Evolutionary conservation across 2,113 vertebrate genomes (phyloP).

Genomic region (Oreocharis arfaki): DNA sequence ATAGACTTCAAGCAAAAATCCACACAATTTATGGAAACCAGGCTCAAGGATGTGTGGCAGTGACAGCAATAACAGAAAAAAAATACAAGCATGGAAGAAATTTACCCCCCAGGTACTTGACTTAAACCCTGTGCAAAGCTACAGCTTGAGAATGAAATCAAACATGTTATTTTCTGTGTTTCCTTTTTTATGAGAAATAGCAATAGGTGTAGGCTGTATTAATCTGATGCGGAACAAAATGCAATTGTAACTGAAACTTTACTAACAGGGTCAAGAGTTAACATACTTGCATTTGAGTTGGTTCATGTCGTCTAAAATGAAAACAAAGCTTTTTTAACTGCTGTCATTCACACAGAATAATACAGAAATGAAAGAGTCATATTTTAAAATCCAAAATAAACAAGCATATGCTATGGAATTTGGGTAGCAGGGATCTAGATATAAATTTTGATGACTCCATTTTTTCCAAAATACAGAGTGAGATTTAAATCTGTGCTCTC

Average conservation of each 20-base stretch:
- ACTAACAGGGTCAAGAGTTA: not conserved
- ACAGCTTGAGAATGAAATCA: not conserved
- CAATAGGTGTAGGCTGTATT: not conserved
- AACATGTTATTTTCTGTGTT: not conserved
- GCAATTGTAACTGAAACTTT: not conserved
- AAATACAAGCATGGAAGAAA: not conserved
- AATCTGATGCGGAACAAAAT: not conserved
- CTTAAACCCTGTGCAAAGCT: not conserved
- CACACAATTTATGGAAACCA: not conserved
- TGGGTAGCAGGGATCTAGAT: not conserved
- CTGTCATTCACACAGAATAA: not conserved
- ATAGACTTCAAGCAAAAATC: not conserved
- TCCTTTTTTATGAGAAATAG: not conserved
- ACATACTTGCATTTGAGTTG: not conserved
- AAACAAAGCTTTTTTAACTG: not conserved
- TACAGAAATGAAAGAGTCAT: not conserved
- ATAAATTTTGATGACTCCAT: not conserved
- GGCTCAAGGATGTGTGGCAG: not conserved
- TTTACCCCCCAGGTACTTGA: not conserved
- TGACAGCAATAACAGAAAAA: not conserved
- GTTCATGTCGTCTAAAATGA: not conserved
- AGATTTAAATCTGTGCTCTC: not conserved
- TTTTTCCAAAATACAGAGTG: not conserved
- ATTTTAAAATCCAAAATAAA: not conserved
- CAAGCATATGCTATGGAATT: not conserved